Base-by-base conservation (phyloP, 2,113 vertebrate species). In the Phalacrocorax aristotelis region DNA sequence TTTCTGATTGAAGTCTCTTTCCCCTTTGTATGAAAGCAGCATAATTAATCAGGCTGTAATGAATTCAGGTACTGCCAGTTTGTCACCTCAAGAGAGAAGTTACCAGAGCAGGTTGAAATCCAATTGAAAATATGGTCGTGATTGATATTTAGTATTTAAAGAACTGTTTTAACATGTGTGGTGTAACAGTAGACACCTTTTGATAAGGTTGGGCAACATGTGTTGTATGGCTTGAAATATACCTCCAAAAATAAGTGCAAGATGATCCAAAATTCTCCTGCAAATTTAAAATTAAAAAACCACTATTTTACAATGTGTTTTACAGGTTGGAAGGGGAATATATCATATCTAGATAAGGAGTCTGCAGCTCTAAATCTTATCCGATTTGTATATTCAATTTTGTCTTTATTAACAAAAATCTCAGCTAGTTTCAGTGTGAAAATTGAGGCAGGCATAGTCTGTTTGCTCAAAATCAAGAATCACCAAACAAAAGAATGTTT, bases 1-100 rank as follows among this genome's bases (percentile, higher is more conserved):
- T 15, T 61, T 92, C 94, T 95, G 93, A 97, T 34, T 97, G 92
- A 97, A 97, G 95, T 89, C 61, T 95, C 74, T 16, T 32, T 89
- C 87, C 58, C 79, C 77, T 96, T 96, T 78, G 57, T 91, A 92
- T 94, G 81, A 74, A 97, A 95, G 79, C 92, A 93, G 94, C 93
- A 93, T 97, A 98, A 98, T 98, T 98, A 97, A 98, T 97, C 94
- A 96, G 93, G 82, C 85, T 92, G 83, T 97, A 98, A 98, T 96
- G 94, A 97, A 97, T 98, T 97, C 98, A 96, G 92, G 90, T 92
- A 72, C 89, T 95, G 87, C 75, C 9, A 27, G 95, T 96, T 90
- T 90, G 89, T 97, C 96, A 97, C 97, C 94, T 96, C 48, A 38
- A 97, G 87, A 97, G 82, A 90, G 9, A 92, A 97, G n/a, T 83